A percentile compares a stretch with the other conserved stretches of the same genome.
phyloP scores from a whole-genome alignment of 2,888 invertebrate species.

The Xestia xanthographa region DNA sequence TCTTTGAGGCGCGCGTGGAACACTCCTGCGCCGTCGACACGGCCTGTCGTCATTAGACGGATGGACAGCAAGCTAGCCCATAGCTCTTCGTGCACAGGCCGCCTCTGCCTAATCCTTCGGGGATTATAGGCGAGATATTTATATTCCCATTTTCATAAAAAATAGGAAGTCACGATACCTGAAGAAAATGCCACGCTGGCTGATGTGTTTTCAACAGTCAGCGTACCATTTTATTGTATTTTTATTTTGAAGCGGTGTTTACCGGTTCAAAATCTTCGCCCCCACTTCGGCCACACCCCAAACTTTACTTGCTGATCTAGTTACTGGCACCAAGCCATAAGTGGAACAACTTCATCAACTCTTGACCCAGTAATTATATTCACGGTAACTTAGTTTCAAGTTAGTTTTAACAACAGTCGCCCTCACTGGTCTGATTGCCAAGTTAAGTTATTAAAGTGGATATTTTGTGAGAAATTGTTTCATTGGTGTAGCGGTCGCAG shows the following conservation, averaged over 20 bases:
- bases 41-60: too few relatives aligned
- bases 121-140: too few relatives aligned
- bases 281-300: neutral
- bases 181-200: neutral
- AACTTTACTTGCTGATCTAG: conserved; percentile 33
- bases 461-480: neutral
- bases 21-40: too few relatives aligned
- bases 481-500: neutral
- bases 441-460: neutral
- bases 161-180: neutral
- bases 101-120: too few relatives aligned
- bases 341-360: conserved; percentile 45
- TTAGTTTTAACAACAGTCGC: conserved; percentile 25
- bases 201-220: neutral
- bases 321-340: conserved; percentile 43
- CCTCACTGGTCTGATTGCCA: neutral
- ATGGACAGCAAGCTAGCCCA: too few relatives aligned
- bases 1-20: too few relatives aligned
- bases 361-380: conserved; percentile 55
- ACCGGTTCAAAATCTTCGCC: neutral
- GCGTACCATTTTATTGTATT: too few relatives aligned
- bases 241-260: too few relatives aligned
- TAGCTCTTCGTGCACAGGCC: too few relatives aligned
- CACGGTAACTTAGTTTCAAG: conserved; percentile 28
- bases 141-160: too few relatives aligned